Percentiles rank a stretch among this genome's conserved stretches.
phyloP scores from a whole-genome alignment of 2,888 invertebrate genomes.

The Scotopteryx bipunctaria region DNA sequence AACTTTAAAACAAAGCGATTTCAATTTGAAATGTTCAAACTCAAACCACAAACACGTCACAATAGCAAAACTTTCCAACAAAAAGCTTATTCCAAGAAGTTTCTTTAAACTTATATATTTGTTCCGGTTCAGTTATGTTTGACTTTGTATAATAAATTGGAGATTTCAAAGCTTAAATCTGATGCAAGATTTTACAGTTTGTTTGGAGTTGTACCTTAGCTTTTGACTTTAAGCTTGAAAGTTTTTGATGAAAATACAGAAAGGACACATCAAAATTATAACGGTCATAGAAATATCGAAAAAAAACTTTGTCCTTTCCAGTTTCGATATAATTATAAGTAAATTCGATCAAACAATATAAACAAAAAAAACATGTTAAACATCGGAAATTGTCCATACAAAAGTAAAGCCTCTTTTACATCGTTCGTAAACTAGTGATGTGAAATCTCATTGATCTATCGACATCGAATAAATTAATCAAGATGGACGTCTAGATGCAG shows the following conservation, averaged over 20 bases:
- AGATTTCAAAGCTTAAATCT: slow-evolving; percentile 30
- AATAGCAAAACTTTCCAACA: slow-evolving; percentile 36
- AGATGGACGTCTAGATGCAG: slow-evolving; percentile 17
- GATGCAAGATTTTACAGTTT: slow-evolving; percentile 5
- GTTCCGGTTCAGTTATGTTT: slow-evolving; percentile 39
- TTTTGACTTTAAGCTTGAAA: slow-evolving; percentile 1
- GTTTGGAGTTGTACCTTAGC: not conserved
- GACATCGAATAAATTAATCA: slow-evolving; percentile 32
- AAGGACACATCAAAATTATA: too few relatives aligned
- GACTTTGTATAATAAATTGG: slow-evolving; percentile 47
- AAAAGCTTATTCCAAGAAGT: slow-evolving; percentile 38
- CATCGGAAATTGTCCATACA: not conserved
- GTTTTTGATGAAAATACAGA: not conserved
- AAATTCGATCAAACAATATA: too few relatives aligned
- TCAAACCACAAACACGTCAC: slow-evolving; percentile 49
- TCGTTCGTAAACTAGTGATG: slow-evolving; percentile 42
- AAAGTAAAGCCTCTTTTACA: slow-evolving; percentile 1
- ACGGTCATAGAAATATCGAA: too few relatives aligned
- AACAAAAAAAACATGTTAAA: too few relatives aligned
- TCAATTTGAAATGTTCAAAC: slow-evolving; percentile 36
- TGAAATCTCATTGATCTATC: slow-evolving; percentile 36
- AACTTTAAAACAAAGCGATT: slow-evolving; percentile 39
- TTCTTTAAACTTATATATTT: slow-evolving; percentile 51
- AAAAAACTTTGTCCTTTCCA: too few relatives aligned
- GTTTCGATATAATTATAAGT: too few relatives aligned